phyloP scores from a whole-genome alignment of 1,140 invertebrate species.

The Drosophila pandora region DNA sequence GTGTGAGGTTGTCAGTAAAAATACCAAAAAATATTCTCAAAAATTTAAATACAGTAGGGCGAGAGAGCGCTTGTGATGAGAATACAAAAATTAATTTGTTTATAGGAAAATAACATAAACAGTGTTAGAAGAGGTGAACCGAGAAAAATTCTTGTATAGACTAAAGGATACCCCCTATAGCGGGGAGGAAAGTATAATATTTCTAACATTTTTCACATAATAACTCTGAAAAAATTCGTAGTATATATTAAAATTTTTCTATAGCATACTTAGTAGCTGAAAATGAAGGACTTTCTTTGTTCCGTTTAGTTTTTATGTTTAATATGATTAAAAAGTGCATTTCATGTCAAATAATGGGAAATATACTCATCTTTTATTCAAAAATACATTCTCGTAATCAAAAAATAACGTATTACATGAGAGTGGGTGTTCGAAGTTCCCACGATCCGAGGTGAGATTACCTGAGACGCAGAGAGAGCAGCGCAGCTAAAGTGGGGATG shows the following conservation, averaged over 20 bases:
- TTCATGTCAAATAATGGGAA: no score
- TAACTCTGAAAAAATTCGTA: no score
- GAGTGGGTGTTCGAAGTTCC: constrained; percentile 46
- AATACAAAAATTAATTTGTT: constrained; percentile 28
- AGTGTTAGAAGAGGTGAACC: constrained; percentile 28
- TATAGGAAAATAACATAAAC: constrained; percentile 46
- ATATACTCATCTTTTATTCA: neutral
- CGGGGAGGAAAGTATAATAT: no score
- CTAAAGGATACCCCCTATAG: neutral
- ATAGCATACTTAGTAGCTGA: neutral
- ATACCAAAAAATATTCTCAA: constrained; percentile 20
- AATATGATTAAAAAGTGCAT: no score
- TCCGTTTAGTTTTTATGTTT: neutral
- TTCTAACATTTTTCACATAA: no score
- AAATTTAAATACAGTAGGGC: neutral
- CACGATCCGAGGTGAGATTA: constrained; percentile 40
- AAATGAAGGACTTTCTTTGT: neutral
- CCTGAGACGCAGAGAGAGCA: constrained; percentile 22
- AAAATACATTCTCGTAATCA: neutral
- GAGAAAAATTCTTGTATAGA: neutral
- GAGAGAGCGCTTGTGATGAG: constrained; percentile 6
- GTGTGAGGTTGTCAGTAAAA: constrained; percentile 28
- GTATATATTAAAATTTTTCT: neutral
- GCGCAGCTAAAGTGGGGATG: constrained; percentile 24
- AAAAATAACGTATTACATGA: neutral